Evolutionary conservation across 2,113 vertebrate species (phyloP).

Genomic region (Tretioscincus oriximinensis): DNA sequence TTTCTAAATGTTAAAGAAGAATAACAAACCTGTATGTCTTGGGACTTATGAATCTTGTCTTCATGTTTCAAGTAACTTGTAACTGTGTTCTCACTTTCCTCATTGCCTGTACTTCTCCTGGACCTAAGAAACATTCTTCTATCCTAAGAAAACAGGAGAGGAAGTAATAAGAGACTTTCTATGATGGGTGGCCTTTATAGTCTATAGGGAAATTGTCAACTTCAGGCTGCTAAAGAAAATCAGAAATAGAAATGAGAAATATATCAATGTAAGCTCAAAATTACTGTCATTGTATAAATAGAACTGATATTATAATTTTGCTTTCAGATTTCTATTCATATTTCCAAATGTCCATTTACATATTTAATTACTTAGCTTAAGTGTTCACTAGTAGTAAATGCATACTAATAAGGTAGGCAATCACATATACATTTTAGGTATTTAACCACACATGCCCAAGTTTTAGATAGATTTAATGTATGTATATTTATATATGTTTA

Average conservation of each 20-base stretch:
- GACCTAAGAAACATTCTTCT: not conserved
- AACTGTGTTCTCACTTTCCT: not conserved
- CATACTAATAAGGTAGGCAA: slow-evolving; percentile 28
- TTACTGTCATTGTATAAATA: slow-evolving; percentile 25
- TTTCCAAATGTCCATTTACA: slow-evolving; percentile 52
- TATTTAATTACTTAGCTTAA: slow-evolving; percentile 1
- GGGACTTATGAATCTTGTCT: not conserved
- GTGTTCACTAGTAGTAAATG: slow-evolving; percentile 26
- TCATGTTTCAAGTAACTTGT: not conserved
- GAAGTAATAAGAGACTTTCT: not conserved
- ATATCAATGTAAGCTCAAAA: slow-evolving; percentile 21
- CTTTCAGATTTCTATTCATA: slow-evolving; percentile 25
- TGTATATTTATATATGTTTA: slow-evolving; percentile 1
- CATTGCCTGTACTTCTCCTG: not conserved
- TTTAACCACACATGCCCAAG: slow-evolving; percentile 24
- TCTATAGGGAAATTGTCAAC: not conserved
- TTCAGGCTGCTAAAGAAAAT: not conserved
- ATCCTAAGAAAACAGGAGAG: not conserved
- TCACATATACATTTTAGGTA: slow-evolving; percentile 27
- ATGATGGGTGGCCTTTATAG: not conserved
- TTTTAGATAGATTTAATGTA: slow-evolving; percentile 35
- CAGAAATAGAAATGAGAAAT: slow-evolving; percentile 8
- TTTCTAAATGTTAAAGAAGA: not conserved
- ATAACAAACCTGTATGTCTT: not conserved
- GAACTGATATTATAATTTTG: slow-evolving; percentile 21